phyloP scores from a whole-genome alignment of 2,797 vertebrate species.

The Anniella stebbinsi region DNA sequence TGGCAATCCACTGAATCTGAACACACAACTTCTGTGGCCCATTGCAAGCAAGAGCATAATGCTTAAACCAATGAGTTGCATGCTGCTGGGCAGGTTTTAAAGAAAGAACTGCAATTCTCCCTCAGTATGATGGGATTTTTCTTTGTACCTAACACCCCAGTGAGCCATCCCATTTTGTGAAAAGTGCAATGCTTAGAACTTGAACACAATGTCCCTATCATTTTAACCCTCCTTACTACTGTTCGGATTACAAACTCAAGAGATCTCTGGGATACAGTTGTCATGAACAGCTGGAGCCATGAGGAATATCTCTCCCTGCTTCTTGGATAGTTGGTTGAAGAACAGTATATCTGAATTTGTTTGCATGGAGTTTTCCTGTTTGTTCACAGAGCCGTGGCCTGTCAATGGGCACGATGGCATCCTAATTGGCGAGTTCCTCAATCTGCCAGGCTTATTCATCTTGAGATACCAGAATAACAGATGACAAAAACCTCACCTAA shows the following conservation, averaged over 20 bases:
- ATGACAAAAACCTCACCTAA: too few relatives aligned
- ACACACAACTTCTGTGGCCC: background rate
- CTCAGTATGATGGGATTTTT: background rate
- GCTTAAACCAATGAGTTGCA: background rate
- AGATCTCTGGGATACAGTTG: background rate
- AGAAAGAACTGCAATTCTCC: background rate
- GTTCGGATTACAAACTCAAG: background rate
- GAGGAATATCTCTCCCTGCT: background rate
- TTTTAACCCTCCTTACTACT: background rate
- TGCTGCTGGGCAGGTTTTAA: background rate
- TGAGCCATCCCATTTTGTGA: background rate
- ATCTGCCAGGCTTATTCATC: background rate
- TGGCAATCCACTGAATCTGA: background rate
- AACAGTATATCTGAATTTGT: background rate
- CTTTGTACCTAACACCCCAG: background rate
- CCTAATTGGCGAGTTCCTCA: background rate
- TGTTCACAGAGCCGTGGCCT: background rate
- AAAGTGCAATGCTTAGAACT: background rate
- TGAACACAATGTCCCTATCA: background rate
- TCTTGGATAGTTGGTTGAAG: background rate
- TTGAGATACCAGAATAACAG: background rate
- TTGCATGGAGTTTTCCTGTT: background rate
- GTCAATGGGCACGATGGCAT: background rate
- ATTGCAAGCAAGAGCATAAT: background rate
- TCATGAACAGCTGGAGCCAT: background rate